Evolutionary conservation across 1,140 invertebrate genomes (phyloP).

Genomic region (Apocrypta bakeri): DNA sequence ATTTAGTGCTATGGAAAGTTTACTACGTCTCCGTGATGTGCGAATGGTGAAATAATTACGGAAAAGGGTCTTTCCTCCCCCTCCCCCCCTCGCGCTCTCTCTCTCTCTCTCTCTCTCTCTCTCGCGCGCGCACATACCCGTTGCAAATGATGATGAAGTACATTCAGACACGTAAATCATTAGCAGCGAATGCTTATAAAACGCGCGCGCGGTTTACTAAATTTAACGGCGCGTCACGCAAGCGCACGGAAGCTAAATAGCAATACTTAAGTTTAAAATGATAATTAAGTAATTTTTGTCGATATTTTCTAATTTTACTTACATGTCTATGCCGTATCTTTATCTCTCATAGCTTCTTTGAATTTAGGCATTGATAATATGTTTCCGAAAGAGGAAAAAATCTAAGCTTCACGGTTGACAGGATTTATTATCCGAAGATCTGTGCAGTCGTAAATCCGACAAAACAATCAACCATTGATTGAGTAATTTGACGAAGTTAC

Average conservation of each 20-base stretch:
- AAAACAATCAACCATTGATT: not conserved
- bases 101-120: not conserved
- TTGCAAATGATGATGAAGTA: not conserved
- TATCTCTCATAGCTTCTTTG: too few species aligned
- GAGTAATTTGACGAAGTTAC: not conserved
- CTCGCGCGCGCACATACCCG: too few species aligned
- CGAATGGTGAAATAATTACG: too few species aligned
- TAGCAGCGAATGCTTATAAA: not conserved
- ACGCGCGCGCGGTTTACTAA: too few species aligned
- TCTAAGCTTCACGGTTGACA: not conserved
- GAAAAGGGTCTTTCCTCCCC: too few species aligned
- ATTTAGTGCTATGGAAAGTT: too few species aligned
- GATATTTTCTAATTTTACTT: not conserved
- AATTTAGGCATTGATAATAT: too few species aligned
- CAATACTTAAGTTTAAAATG: not conserved
- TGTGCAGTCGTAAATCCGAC: not conserved
- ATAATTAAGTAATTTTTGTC: not conserved
- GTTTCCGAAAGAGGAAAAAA: not conserved
- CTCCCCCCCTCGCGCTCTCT: too few species aligned
- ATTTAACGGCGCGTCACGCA: too few species aligned
- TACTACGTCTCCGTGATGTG: too few species aligned
- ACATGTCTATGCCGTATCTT: too few species aligned
- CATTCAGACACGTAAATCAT: slow-evolving; percentile 2
- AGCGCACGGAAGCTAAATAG: not conserved
- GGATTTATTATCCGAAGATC: not conserved